These are phyloP conservation scores for Aplodontia rufa DNA, from an alignment of 2,113 vertebrate species.

Conservation along the genomic window DNA sequence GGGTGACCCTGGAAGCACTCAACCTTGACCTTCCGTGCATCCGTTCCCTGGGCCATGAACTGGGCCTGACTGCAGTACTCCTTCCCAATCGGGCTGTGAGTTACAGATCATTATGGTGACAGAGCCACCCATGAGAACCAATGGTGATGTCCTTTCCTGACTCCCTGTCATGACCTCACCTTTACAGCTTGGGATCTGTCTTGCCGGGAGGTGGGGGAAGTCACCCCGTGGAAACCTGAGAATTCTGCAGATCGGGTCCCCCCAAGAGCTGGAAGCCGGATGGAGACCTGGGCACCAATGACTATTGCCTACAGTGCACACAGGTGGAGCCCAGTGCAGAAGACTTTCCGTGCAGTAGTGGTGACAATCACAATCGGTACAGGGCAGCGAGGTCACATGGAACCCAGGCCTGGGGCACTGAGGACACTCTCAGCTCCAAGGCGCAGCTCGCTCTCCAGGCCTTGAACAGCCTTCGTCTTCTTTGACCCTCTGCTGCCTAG, in stretches of 20 bases:
- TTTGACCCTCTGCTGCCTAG: background rate
- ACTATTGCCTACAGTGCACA: rapidly evolving
- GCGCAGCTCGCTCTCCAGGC: background rate
- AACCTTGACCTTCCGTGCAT: background rate
- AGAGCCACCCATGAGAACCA: too few species aligned
- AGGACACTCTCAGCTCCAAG: too few species aligned
- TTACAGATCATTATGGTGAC: rapidly evolving
- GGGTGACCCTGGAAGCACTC: background rate
- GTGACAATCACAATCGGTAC: rapidly evolving
- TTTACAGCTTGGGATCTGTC: rapidly evolving
- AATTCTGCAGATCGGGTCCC: background rate
- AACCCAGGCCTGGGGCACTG: background rate
- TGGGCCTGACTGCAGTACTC: background rate
- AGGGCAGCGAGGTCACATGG: rapidly evolving
- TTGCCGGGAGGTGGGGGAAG: background rate
- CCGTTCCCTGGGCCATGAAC: background rate
- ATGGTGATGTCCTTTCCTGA: background rate
- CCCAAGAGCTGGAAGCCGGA: background rate
- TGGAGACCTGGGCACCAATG: too few species aligned
- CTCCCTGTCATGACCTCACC: rapidly evolving
- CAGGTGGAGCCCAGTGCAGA: background rate
- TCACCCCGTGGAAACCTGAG: background rate
- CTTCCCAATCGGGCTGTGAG: background rate
- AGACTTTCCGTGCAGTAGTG: rapidly evolving
- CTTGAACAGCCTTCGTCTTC: rapidly evolving